Base-by-base conservation (phyloP, 2,797 vertebrate genomes). In the Argyrosomus regius region DNA sequence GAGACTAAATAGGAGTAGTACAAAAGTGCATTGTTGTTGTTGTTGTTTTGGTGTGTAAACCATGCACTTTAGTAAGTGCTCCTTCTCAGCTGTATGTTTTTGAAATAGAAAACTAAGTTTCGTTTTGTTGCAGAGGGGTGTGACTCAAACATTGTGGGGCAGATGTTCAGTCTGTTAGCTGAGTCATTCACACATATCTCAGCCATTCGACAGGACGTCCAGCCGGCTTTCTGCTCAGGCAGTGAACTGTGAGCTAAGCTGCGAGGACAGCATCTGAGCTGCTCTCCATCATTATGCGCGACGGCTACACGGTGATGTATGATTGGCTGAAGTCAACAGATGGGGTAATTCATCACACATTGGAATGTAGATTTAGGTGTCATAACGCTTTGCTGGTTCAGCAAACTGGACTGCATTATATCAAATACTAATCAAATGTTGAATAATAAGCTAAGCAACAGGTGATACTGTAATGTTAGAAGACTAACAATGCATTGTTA, bases 261-360 rank as follows among this genome's bases (percentile, higher is more conserved):
- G 70, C 49, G 72, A 52, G 41, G 11, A 11, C 20, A 5, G 54
- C 31, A 1, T 72, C 75, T 4, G 62, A 78, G 60, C 48, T 24
- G 56, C 73, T 69, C 75, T 56, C 63, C 78, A 84, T 88, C 82
- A 74, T 63, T 6, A 31, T 39, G 41, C 48, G 61, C 17, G 73
- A 54, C 70, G 56, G 62, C 74, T 11, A 22, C 76, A 18, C 62
- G 9, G 31, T 56, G 77, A 88, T 60, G 62, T 54, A 65, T 54
- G 71, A 83, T 59, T 75, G 81, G 39, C 73, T 74, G 54, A 46
- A 80, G 59, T 72, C 64, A 75, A 58, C 70, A 66, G 74, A 81
- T 45, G 53, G 66, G 41, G 66, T 72, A 41, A 77, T 87, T 69
- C 73, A 81, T 88, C 85, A 78, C 72, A 22, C n/a, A 16, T 1